Conservation (phyloP, 2,113 vertebrate genomes). For the Aix galericulata region DNA sequence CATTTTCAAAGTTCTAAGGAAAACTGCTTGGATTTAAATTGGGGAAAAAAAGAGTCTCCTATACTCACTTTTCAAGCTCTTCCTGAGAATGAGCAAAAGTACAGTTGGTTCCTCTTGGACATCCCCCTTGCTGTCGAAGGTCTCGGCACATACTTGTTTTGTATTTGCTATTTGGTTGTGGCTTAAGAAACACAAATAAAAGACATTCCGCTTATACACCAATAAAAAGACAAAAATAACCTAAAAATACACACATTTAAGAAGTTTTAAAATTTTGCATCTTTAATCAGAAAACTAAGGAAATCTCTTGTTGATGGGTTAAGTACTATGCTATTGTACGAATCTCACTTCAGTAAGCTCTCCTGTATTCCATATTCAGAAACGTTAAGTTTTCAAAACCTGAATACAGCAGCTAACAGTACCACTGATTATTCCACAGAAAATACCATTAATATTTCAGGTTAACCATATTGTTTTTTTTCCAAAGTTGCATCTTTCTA, state of each 20-base stretch:
- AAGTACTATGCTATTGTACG: background rate
- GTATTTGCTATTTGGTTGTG: constrained; percentile 96
- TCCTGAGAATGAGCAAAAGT: constrained; percentile 98
- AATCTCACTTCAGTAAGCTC: background rate
- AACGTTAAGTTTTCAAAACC: background rate
- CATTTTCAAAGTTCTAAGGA: background rate
- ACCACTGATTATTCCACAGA: background rate
- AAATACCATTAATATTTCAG: background rate
- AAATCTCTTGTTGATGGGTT: background rate
- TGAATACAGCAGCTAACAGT: background rate
- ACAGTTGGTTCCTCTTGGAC: constrained; percentile 93
- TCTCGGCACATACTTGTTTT: constrained; percentile 99
- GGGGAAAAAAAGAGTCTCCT: background rate
- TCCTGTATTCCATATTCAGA: background rate
- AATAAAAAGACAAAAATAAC: background rate
- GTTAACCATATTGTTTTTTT: background rate
- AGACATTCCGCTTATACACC: background rate
- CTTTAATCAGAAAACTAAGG: background rate
- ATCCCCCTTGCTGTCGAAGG: constrained; percentile 93
- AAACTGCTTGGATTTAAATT: background rate
- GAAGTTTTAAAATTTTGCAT: background rate
- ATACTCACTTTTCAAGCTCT: constrained; percentile 94
- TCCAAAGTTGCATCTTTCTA: background rate
- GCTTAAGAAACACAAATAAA: constrained; percentile 71
- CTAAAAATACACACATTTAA: background rate